Evolutionary conservation across 2,797 vertebrate species (phyloP), one percentile per base, ranked within the genome.

Genomic region (Schizothorax lantsangensis): DNA sequence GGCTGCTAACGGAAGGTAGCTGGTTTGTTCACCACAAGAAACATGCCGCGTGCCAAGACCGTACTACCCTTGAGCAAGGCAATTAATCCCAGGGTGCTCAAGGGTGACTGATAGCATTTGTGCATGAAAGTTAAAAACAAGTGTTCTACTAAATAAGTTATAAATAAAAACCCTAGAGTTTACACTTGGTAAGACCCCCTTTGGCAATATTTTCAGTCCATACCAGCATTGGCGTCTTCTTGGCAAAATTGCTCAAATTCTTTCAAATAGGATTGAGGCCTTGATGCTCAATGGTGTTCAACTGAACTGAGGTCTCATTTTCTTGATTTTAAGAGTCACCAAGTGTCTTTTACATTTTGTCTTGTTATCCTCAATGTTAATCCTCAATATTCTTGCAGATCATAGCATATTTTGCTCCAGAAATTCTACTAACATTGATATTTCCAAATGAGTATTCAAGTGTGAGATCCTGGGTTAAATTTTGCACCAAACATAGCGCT

Each of bases 81-180:
- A 80, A 80, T 64, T 64, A 64, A 64, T 80, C 40, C 78, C 78
- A 80, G 78, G 21, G 7, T 79, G 36, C 54, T 79, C 52, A 23
- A 79, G 52, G 36, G 59, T 47, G 78, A 45, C n/a, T 43, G 17
- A n/a, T 17, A n/a, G 57, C 57, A 64, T 79, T 79, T 38, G 26
- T 62, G 57, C 78, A 79, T 79, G 57, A 43, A 79, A 62, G 38
- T 79, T 79, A 79, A 79, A 79, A 79, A 45, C n/a, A 64, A 80
- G n/a, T 0, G 0, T 45, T 64, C n/a, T 62, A 12, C 78, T 64
- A 64, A 79, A 79, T 62, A 43, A 43, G 36, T 62, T 62, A 43
- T 59, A 79, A 79, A 79, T 62, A 79, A 79, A 79, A 57, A 8
- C 23, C 23, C 23, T 21, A 59, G 54, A 62, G 38, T 59, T 30